Evolutionary conservation across 2,113 vertebrate genomes (phyloP).

Genomic region (Melanotaenia duboulayi): DNA sequence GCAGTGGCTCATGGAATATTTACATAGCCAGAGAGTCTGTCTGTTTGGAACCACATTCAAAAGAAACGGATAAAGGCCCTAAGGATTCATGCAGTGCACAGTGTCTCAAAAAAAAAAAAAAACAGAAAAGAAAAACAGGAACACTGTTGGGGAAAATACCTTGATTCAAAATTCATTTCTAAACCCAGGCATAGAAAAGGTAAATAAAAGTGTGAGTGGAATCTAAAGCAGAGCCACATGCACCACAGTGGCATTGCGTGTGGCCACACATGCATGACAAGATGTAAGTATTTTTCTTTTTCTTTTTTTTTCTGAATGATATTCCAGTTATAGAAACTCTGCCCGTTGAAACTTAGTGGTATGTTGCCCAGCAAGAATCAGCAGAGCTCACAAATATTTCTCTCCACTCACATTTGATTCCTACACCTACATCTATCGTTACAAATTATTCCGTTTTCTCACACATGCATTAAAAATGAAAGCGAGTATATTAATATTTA

Average conservation of each 20-base stretch:
- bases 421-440: constrained; percentile 16
- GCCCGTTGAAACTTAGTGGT: constrained; percentile 32
- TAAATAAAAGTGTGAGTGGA: constrained; percentile 72
- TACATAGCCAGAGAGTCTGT: constrained; percentile 74
- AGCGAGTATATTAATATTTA: constrained; percentile 61
- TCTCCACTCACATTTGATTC: constrained; percentile 28
- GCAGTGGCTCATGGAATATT: constrained; percentile 78
- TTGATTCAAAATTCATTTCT: constrained; percentile 84
- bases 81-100: constrained; percentile 75
- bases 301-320: constrained; percentile 38
- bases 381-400: constrained; percentile 24
- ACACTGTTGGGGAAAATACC: constrained; percentile 74
- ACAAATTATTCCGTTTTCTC: constrained; percentile 33
- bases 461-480: constrained; percentile 62
- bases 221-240: constrained; percentile 71
- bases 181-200: constrained; percentile 74
- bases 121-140: constrained; percentile 52
- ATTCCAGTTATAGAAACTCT: constrained; percentile 40
- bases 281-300: constrained; percentile 18
- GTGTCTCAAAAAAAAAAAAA: constrained; percentile 71
- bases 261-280: constrained; percentile 62
- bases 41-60: constrained; percentile 80
- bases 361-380: constrained; percentile 25
- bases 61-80: constrained; percentile 77
- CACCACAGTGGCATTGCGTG: constrained; percentile 53